Base-by-base conservation (phyloP, 2,888 invertebrate genomes). In the Tridacna gigas region DNA sequence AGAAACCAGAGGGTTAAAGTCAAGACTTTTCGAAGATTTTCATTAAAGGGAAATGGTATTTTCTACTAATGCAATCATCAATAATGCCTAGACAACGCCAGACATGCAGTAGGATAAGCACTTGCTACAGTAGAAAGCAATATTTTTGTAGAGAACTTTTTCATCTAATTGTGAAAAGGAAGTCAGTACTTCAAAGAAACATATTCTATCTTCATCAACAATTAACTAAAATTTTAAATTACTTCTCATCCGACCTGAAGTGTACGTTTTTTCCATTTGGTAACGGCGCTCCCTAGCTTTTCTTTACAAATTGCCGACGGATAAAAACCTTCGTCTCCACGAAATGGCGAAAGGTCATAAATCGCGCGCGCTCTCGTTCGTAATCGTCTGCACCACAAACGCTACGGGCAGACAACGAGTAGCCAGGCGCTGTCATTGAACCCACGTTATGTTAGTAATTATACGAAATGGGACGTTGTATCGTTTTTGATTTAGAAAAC, bases 361-460 rank as follows among this genome's bases (percentile, higher is more conserved):
- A 86, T 86, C 76, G 84, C 84, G 83, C 82, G 79, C 77, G 82
- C 81, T 60, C 65, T 66, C 74, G 77, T 74, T 56, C 25, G 51
- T 76, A 60, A 77, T 80, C 83, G 86, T 86, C 86, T 86, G 83
- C 77, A 22, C 74, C 20, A 56, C 47, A 79, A 83, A 71, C 85
- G 69, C 51, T 79, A 13, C 37, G 47, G 61, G 61, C 80, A 86
- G 86, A 86, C 86, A 74, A 66, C 18, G 48, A 69, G 86, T 86
- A 83, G 86, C 86, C 86, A 82, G 61, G 75, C 45, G 65, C 77
- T 86, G 86, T 83, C 83, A 67, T 76, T 82, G 79, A 66, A 63
- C 77, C 48, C 18, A 51, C 51, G 71, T 71, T 51, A 71, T 51
- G 71, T 80, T 83, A 65, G 80, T 80, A 80, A 78, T 79, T 71